Evolutionary conservation across 2,888 invertebrate species (phyloP), one percentile per base, ranked within the genome.

Genomic region (Diarsia dahlii): DNA sequence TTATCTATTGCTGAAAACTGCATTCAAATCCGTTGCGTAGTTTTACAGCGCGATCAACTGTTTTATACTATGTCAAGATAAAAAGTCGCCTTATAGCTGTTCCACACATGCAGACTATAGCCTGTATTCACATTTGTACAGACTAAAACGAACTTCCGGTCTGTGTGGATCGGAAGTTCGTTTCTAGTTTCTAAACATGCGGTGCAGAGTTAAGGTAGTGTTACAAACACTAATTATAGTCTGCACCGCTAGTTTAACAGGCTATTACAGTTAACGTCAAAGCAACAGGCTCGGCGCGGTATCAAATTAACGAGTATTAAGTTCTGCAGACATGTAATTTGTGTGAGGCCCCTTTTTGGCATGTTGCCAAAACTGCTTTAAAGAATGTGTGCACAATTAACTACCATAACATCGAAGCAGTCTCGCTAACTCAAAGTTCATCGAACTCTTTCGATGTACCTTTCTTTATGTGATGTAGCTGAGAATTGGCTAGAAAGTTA

Each of bases 361-460:
- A 48, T 52, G n/a, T 4, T 23, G 64, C 58, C 80, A 46, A 58
- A 71, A 39, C 10, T 34, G 13, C 20, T 64, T 28, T 10, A 23
- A 20, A 52, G 48, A 69, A 68, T 54, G 54, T 70, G 28, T 20
- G 23, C n/a, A 39, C 9, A 20, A 64, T 46, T 50, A 54, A 23
- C 4, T 52, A 52, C 34, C 23, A 15, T 50, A n/a, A 6, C 15
- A 34, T 39, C 13, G 23, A n/a, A 78, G 18, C n/a, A 39, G 54
- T 8, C 13, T 58, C 18, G n/a, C n/a, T 28, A 56, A 70, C 48
- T 56, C 23, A 20, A 34, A 71, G 72, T 68, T 67, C 28, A 66
- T 45, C 45, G 58, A 76, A 60, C 45, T 50, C n/a, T n/a, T 39
- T 50, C 23, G 9, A 67, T 52, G 39, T 58, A 28, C 10, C 15